These are phyloP conservation scores for Aporrectodea caliginosa DNA, from an alignment of 1,140 invertebrate species.

Conservation along the genomic window DNA sequence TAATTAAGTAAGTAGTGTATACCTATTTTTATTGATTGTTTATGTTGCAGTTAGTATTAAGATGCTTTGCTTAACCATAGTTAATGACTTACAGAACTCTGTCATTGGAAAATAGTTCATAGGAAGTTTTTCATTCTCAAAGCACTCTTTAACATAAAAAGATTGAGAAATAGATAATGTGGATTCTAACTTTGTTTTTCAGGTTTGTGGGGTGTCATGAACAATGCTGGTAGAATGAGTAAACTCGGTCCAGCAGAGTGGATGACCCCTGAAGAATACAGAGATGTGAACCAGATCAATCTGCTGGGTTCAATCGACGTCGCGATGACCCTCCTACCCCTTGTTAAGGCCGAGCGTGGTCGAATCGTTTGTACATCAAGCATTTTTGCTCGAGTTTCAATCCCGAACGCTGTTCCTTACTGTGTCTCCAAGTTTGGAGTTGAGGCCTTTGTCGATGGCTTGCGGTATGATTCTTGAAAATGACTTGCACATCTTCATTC, in stretches of 20 bases:
- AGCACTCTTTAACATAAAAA: too few species aligned
- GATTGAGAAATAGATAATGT: too few species aligned
- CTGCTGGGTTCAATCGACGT: conserved; percentile 36
- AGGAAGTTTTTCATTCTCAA: too few species aligned
- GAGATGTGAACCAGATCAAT: conserved; percentile 37
- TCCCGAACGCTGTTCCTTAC: neutral
- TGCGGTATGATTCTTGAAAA: neutral
- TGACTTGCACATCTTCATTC: neutral
- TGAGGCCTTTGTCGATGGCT: neutral
- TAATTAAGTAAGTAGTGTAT: too few species aligned
- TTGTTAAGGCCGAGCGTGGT: conserved; percentile 36
- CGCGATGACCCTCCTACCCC: conserved; percentile 35
- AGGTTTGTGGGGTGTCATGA: conserved; percentile 35
- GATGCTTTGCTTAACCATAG: too few species aligned
- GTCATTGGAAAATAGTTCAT: too few species aligned
- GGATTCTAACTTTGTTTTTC: too few species aligned
- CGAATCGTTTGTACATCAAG: neutral
- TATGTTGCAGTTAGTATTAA: too few species aligned
- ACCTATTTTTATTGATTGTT: too few species aligned
- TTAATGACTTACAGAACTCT: too few species aligned
- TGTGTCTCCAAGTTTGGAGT: neutral
- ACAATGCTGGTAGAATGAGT: conserved; percentile 40
- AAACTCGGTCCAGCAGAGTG: conserved; percentile 34
- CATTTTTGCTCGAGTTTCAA: neutral
- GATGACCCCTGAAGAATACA: conserved; percentile 35